Evolutionary conservation across 1,140 invertebrate genomes (phyloP), one percentile per base, ranked within the genome.

Genomic region (Penaeus chinensis): DNA sequence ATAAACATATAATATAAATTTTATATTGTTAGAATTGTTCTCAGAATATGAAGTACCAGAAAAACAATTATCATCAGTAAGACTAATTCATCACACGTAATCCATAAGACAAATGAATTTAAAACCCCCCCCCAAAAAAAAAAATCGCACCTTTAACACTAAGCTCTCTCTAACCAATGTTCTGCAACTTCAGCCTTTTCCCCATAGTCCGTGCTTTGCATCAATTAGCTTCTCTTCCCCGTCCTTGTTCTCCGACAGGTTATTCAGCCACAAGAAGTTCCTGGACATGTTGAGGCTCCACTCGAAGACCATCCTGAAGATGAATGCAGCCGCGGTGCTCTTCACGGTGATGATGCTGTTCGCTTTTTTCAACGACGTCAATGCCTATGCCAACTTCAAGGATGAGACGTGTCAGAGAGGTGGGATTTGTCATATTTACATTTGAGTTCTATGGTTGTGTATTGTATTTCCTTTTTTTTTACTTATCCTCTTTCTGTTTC

Each of bases 291-390:
- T 93, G 16, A 87, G 92, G 11, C 90, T 92, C 82, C 93, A 93
- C 89, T 91, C 92, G 19, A 91, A 92, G 71, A 93, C 92, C 11
- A 91, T 93, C 79, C 90, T 93, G 37, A 93, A 93, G 84, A 90
- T 93, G 77, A 92, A 91, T 89, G 91, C 90, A 62, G 90, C 90
- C 5, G 85, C 91, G 13, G 60, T 92, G 10, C 63, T 93, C 20
- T 91, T 91, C 71, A 82, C 91, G 54, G 27, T 92, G 11, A 81
- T 90, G 47, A 47, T 90, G 32, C 74, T 89, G 77, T 89, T 92
- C 47, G 90, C 90, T 8, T 32, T 80, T 11, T 77, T 92, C 37
- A 91, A 92, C 60, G 90, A 91, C 82, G 89, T 91, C 85, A 90
- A 90, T 62, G 89, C 90, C 18, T 87, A 89, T 61, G 22, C 37